Conservation (phyloP, 2,888 invertebrate genomes). For the Rhamphomyia laevipes region DNA sequence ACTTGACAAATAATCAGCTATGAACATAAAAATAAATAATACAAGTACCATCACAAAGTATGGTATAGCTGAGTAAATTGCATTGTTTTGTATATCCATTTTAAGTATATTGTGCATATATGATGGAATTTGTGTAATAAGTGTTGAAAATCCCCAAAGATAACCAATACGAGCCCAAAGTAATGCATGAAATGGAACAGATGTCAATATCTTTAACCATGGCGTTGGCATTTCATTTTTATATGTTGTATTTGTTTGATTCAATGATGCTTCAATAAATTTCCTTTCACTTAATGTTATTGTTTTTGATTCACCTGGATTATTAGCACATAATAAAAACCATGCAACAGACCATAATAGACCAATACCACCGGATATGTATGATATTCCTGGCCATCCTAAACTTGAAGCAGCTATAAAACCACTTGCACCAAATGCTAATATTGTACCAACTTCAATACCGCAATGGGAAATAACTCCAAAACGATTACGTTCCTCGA, state of each 20-base stretch:
- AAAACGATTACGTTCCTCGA: conserved; percentile 47
- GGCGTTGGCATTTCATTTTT: conserved; percentile 39
- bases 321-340: conserved; percentile 44
- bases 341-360: conserved; percentile 43
- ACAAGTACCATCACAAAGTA: conserved; percentile 42
- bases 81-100: conserved; percentile 45
- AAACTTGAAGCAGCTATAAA: conserved; percentile 42
- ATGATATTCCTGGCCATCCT: conserved; percentile 58
- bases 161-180: conserved; percentile 47
- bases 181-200: conserved; percentile 46
- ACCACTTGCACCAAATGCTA: conserved; percentile 52
- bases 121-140: conserved; percentile 54
- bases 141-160: conserved; percentile 57
- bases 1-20: conserved; percentile 36
- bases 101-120: conserved; percentile 50
- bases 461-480: conserved; percentile 47
- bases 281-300: conserved; percentile 44
- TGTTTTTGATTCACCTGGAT: conserved; percentile 42
- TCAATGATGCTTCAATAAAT: conserved; percentile 45
- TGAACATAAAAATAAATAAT: conserved; percentile 37
- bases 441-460: conserved; percentile 54
- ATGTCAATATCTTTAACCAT: conserved; percentile 49
- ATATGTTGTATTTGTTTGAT: conserved; percentile 18
- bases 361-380: conserved; percentile 43
- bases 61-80: conserved; percentile 40